Conservation (phyloP, 30 jellyfish, hydroid and myxozoan species). For the Aurelia aurita region DNA sequence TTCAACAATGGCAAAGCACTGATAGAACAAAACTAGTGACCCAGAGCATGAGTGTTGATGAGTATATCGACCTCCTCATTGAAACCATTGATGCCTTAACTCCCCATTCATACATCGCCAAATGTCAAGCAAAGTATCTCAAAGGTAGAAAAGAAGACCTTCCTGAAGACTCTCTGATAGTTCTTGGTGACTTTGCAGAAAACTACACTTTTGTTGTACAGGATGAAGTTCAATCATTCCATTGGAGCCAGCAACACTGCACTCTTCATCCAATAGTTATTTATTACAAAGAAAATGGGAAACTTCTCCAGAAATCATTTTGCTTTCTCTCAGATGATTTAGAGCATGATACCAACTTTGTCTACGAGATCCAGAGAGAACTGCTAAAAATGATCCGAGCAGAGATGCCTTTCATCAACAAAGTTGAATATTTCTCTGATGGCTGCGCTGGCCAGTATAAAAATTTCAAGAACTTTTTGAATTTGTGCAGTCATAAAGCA, state of each 20-base stretch:
- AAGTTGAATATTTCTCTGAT: no score
- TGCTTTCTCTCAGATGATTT: no score
- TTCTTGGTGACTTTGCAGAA: slow-evolving; percentile 71
- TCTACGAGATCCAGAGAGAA: no score
- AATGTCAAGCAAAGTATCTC: slow-evolving; percentile 53
- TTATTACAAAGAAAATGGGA: slow-evolving; percentile 12
- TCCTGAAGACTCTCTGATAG: not conserved
- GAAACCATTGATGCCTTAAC: slow-evolving; percentile 21
- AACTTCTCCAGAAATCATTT: no score
- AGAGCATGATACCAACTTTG: no score
- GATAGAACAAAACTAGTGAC: slow-evolving; percentile 53
- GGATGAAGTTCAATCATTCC: slow-evolving; percentile 63
- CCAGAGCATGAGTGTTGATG: slow-evolving; percentile 19
- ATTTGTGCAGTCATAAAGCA: no score
- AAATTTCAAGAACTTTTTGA: no score
- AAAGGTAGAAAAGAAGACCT: slow-evolving; percentile 37
- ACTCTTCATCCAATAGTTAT: slow-evolving; percentile 40
- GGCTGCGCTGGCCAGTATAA: no score
- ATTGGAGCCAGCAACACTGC: slow-evolving; percentile 57
- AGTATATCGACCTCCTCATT: slow-evolving; percentile 14
- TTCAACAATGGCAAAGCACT: slow-evolving; percentile 63
- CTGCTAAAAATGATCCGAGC: no score
- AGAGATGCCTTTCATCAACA: no score
- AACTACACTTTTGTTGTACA: slow-evolving; percentile 46
- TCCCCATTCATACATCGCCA: slow-evolving; percentile 54